phyloP scores from a whole-genome alignment of 1,140 invertebrate genomes.

The Batillaria attramentaria region DNA sequence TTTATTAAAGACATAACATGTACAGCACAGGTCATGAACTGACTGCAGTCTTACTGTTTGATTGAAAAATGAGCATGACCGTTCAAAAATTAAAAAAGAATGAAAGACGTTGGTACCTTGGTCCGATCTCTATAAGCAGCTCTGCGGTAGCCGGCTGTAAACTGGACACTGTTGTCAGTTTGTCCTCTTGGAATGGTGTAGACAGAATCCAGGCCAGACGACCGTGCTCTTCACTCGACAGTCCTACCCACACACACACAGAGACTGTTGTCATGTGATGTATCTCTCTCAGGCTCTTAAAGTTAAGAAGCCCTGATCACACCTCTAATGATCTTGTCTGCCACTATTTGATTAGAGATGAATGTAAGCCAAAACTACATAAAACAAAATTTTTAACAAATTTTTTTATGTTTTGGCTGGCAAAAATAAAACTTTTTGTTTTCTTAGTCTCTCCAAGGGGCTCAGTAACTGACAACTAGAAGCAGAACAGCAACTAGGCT shows the following conservation, averaged over 20 bases:
- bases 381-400: neutral
- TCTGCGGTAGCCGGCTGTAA: conserved; percentile 32
- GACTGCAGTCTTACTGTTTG: neutral
- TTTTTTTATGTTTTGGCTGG: neutral
- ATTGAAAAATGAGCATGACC: neutral
- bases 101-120: conserved; percentile 68
- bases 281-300: no score
- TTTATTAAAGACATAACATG: neutral
- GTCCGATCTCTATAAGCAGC: conserved; percentile 72
- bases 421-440: neutral
- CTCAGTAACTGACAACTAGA: neutral
- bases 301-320: no score
- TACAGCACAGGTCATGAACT: neutral
- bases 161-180: conserved; percentile 37
- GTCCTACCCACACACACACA: conserved; percentile 40
- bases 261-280: conserved; percentile 75
- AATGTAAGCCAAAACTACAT: conserved; percentile 77
- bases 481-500: neutral
- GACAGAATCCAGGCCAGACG: conserved; percentile 63
- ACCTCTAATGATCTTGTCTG: no score
- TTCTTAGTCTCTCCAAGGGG: neutral
- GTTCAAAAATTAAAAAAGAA: neutral
- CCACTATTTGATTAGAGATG: no score
- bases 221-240: conserved; percentile 47
- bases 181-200: conserved; percentile 60